A percentile compares a stretch with the other conserved stretches of the same genome.
Evolutionary conservation across 2,888 invertebrate genomes (phyloP).

Genomic region (Mimachlamys varia): DNA sequence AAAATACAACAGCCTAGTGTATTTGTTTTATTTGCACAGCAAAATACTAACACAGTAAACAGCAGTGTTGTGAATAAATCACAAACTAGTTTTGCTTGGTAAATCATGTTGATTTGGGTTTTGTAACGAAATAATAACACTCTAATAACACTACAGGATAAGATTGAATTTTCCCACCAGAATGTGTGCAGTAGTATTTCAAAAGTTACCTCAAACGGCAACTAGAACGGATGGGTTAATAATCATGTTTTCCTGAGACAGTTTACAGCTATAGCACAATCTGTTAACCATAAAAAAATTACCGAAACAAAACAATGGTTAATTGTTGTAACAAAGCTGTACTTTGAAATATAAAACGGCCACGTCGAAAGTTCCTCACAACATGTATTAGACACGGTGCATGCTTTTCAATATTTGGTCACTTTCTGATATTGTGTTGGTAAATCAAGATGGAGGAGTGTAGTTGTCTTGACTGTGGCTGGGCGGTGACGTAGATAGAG

Average conservation of each 20-base stretch:
- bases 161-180: not conserved
- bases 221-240: no score
- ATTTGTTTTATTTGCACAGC: not conserved
- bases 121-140: not conserved
- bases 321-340: no score
- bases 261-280: no score
- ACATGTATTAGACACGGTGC: not conserved
- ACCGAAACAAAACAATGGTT: no score
- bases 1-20: not conserved
- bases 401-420: not conserved
- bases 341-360: no score
- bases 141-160: not conserved
- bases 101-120: not conserved
- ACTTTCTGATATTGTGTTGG: not conserved
- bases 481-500: not conserved
- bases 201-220: no score
- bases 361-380: not conserved
- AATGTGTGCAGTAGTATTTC: not conserved
- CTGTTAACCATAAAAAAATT: no score
- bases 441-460: conserved; percentile 14
- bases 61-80: not conserved
- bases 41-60: not conserved
- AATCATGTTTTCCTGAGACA: no score
- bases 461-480: not conserved
- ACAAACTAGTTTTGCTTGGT: not conserved